These are phyloP conservation scores for Melanchra persicariae DNA, from an alignment of 2,888 invertebrate species.

Conservation along the genomic window DNA sequence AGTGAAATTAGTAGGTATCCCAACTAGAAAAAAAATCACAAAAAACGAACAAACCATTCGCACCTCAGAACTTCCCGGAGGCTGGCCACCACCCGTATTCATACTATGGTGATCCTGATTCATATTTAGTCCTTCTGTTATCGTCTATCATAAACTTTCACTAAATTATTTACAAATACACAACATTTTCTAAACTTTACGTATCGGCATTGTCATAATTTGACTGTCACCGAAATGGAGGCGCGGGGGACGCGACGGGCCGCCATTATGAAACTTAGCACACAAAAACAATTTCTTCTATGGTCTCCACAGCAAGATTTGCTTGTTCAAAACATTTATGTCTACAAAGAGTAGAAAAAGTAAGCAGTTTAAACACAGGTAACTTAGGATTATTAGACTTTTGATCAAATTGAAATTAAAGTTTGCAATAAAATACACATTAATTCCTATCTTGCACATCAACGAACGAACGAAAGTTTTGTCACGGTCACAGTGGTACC, in stretches of 20 bases:
- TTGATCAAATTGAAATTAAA: slow-evolving; percentile 53
- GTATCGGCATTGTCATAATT: slow-evolving; percentile 90
- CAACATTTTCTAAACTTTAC: slow-evolving; percentile 86
- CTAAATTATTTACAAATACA: slow-evolving; percentile 83
- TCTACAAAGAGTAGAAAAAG: slow-evolving; percentile 33
- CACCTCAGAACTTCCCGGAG: slow-evolving; percentile 91
- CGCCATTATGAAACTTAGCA: slow-evolving; percentile 91
- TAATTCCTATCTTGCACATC: slow-evolving; percentile 80
- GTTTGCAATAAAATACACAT: slow-evolving; percentile 73
- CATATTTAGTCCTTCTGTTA: slow-evolving; percentile 83
- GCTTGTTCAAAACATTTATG: slow-evolving; percentile 46
- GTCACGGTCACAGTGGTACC: slow-evolving; percentile 80
- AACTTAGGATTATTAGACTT: slow-evolving; percentile 63
- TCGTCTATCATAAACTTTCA: slow-evolving; percentile 72
- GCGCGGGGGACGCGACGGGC: slow-evolving; percentile 93
- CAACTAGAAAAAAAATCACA: slow-evolving; percentile 67
- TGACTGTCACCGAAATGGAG: slow-evolving; percentile 92
- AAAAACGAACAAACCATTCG: slow-evolving; percentile 72
- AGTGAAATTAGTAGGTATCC: slow-evolving; percentile 72
- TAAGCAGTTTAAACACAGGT: slow-evolving; percentile 47
- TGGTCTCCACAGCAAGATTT: slow-evolving; percentile 59
- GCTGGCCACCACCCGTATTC: slow-evolving; percentile 91
- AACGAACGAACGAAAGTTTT: slow-evolving; percentile 82
- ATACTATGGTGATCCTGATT: slow-evolving; percentile 89
- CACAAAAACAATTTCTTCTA: slow-evolving; percentile 89